Base-by-base conservation (phyloP, 2,888 invertebrate species). In the Scaptomyza flava region DNA sequence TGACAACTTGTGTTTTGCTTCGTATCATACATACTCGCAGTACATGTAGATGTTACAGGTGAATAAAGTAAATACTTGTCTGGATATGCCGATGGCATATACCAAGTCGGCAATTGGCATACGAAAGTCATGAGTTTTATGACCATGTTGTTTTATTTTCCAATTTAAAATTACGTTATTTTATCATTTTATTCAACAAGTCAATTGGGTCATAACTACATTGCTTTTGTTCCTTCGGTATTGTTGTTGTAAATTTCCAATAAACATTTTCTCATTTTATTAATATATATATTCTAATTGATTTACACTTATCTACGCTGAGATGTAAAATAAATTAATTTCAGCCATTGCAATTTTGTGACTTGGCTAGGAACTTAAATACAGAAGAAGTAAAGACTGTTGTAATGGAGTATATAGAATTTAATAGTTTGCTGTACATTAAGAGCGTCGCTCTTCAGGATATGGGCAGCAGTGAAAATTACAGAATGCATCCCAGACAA, bases 1-100 rank as follows among this genome's bases (percentile, higher is more conserved):
- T 61, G 62, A 78, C 65, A 78, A 71, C 52, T 68, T 43, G 50
- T 75, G 76, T 76, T 59, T 48, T n/a, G 12, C 9, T 34, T 38
- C 46, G 17, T 41, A 23, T 30, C 8, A 7, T 58, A 42, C 50
- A 48, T 20, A 48, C 30, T 17, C 63, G 36, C n/a, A 6, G 36
- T 36, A 36, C 14, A 38, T 38, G 14, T 17, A 60, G 14, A 23
- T 38, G 31, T 6, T n/a, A 14, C 30, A 50, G 20, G 11, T 30
- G 8, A 11, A 12, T 30, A 27, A 38, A 31, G 23, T 38, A 38
- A 20, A 14, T n/a, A 23, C 31, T 27, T 34, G 33, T 8, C 33
- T 41, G 64, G 52, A 64, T 23, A 31, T 27, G 30, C 12, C 31
- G 17, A 17, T 47, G 41, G 41, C 41, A 17, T 9, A 27, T 2